Base-by-base conservation (phyloP, 2,888 invertebrate species). In the Agriopis aurantiaria region DNA sequence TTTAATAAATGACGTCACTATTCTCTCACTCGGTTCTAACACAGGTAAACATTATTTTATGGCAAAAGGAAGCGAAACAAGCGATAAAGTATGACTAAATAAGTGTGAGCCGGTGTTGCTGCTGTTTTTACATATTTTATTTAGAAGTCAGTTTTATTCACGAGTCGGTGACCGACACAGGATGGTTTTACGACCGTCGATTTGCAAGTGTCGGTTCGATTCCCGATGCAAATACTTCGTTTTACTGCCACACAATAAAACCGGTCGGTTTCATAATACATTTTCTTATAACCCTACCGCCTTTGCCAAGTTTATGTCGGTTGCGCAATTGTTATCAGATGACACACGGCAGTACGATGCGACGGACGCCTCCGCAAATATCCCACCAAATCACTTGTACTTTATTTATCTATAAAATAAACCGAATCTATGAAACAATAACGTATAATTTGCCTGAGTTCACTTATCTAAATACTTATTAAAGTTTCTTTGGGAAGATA, bases 181-280 rank as follows among this genome's bases (percentile, higher is more conserved):
- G 87, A 88, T 85, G 86, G 87, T 85, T 92, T 91, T 91, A 92
- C 91, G 91, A 91, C 84, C 85, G 84, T 87, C 86, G 87, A 88
- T 88, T 90, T 90, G 86, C 86, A 86, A 88, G 87, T 87, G 86
- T 86, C 86, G 82, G 84, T 90, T 88, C 88, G 88, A 90, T 89
- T 88, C 86, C 81, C 79, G 83, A 90, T 88, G 88, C 88, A 92
- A 91, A 90, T 90, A 83, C 85, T 79, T 75, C 84, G 84, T 87
- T 89, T 89, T 89, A 91, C 85, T 85, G 84, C 86, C 83, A 80
- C 83, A 86, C 87, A 85, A 82, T 91, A 89, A 91, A 90, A 89
- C 84, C 82, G 81, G 80, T 78, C 82, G 85, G 82, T 84, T 88
- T 86, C 86, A 90, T 89, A 89, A 88, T 89, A 85, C 81, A 88